These are phyloP conservation scores for Entelurus aequoreus DNA, from an alignment of 2,113 vertebrate species.

Conservation along the genomic window DNA sequence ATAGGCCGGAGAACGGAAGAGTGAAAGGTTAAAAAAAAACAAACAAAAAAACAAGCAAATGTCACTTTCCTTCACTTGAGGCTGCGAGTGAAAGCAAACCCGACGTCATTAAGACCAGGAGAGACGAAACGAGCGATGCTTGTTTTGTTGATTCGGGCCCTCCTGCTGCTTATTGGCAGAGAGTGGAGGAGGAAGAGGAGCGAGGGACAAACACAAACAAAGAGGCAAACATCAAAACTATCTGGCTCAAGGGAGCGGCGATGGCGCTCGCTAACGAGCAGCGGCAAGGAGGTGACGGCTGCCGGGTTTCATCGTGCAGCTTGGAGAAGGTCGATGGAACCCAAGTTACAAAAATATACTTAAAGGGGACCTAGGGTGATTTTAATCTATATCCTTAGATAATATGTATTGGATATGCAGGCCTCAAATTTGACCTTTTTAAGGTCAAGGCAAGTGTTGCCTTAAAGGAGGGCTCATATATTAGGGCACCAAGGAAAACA, in stretches of 20 bases:
- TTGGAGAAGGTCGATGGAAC: too few relatives aligned
- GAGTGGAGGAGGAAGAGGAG: constrained; percentile 54
- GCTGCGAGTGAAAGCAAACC: constrained; percentile 27
- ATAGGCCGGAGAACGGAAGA: constrained; percentile 11
- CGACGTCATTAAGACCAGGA: constrained; percentile 38
- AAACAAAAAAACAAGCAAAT: constrained; percentile 11
- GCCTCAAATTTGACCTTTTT: too few relatives aligned
- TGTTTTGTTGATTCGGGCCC: constrained; percentile 34
- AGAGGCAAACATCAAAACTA: constrained; percentile 68
- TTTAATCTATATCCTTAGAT: too few relatives aligned
- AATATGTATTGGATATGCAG: too few relatives aligned
- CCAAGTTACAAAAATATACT: too few relatives aligned
- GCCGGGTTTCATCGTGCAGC: too few relatives aligned
- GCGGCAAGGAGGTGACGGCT: constrained; percentile 6
- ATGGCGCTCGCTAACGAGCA: constrained; percentile 63
- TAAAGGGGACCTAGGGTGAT: too few relatives aligned
- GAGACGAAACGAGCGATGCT: background rate
- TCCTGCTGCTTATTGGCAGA: constrained; percentile 60
- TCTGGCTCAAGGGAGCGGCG: constrained; percentile 50
- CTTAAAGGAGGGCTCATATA: too few relatives aligned
- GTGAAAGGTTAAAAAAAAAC: constrained; percentile 29
- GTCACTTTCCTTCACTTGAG: constrained; percentile 19
- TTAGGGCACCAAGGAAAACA: too few relatives aligned
- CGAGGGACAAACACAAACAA: constrained; percentile 67
- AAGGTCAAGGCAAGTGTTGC: too few relatives aligned